Evolutionary conservation across 2,888 invertebrate species (phyloP).

Genomic region (Athalia circularis): DNA sequence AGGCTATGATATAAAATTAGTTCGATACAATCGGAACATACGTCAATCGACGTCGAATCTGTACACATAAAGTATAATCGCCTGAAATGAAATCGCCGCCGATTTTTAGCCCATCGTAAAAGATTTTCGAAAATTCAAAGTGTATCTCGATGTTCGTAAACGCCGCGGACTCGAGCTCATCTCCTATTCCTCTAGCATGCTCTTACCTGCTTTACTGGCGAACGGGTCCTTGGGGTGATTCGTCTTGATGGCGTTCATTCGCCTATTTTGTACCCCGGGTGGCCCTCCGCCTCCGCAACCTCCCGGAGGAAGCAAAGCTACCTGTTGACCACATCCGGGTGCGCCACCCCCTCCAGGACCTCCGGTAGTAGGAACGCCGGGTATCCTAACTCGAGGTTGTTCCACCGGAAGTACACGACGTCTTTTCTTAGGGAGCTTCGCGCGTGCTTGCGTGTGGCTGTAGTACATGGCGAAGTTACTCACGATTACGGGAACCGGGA

Average conservation of each 20-base stretch:
- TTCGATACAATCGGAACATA: too few relatives aligned
- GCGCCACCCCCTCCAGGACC: conserved; percentile 63
- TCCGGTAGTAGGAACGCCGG: conserved; percentile 74
- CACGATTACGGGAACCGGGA: conserved; percentile 99
- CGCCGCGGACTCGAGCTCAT: background rate
- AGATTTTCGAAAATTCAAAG: background rate
- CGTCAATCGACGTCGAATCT: too few relatives aligned
- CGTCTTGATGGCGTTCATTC: conserved; percentile 92
- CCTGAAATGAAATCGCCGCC: too few relatives aligned
- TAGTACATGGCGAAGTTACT: conserved; percentile 99
- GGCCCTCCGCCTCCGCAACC: conserved; percentile 74
- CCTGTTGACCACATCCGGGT: conserved; percentile 61
- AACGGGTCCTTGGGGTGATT: conserved; percentile 90
- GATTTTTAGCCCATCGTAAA: too few relatives aligned
- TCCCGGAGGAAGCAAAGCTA: conserved; percentile 52
- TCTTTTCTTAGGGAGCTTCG: conserved; percentile 98
- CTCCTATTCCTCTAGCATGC: conserved; percentile 45
- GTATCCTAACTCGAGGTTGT: conserved; percentile 78
- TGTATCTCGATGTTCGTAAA: background rate
- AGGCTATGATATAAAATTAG: too few relatives aligned
- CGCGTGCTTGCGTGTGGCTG: conserved; percentile 96
- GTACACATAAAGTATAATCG: too few relatives aligned
- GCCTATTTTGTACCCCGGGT: conserved; percentile 80
- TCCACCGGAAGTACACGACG: conserved; percentile 97
- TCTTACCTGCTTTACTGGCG: conserved; percentile 87